Percentiles rank a stretch among this genome's conserved stretches.
Evolutionary conservation across 2,113 vertebrate genomes (phyloP).

Genomic region (Narcine bancroftii): DNA sequence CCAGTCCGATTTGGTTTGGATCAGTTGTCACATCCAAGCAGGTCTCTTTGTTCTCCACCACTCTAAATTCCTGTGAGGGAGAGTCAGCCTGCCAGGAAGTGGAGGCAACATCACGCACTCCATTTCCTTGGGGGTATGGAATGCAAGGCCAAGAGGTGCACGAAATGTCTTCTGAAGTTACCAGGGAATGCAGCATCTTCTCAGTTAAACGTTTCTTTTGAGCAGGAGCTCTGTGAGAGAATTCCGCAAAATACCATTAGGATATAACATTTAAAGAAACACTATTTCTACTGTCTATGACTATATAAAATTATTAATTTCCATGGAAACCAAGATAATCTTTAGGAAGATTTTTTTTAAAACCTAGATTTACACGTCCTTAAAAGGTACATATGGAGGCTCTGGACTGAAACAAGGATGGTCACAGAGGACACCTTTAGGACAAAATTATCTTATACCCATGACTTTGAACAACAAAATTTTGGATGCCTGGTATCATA

Average conservation of each 20-base stretch:
- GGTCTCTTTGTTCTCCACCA: background rate
- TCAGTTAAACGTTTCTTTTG: slow-evolving; percentile 26
- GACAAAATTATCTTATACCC: too few relatives aligned
- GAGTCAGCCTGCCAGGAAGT: slow-evolving; percentile 17
- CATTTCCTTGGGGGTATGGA: background rate
- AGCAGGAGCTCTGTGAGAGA: slow-evolving; percentile 10
- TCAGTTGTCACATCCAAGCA: background rate
- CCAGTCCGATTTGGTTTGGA: background rate
- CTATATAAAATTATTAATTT: background rate
- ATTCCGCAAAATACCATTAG: background rate
- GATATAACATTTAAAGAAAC: background rate
- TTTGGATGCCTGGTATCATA: too few relatives aligned
- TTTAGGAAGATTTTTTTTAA: too few relatives aligned
- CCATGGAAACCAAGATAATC: background rate
- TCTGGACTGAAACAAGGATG: too few relatives aligned
- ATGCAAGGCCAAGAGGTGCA: background rate
- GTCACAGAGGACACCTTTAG: too few relatives aligned
- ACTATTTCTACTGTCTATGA: too few relatives aligned
- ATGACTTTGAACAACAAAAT: too few relatives aligned
- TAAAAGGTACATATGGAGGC: too few relatives aligned
- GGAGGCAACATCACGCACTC: background rate
- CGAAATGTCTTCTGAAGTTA: background rate
- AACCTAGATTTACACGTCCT: too few relatives aligned
- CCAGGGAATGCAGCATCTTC: slow-evolving; percentile 24
- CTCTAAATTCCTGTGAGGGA: background rate